Conservation (phyloP, 2,797 vertebrate species). For the Galagoides demidoff region DNA sequence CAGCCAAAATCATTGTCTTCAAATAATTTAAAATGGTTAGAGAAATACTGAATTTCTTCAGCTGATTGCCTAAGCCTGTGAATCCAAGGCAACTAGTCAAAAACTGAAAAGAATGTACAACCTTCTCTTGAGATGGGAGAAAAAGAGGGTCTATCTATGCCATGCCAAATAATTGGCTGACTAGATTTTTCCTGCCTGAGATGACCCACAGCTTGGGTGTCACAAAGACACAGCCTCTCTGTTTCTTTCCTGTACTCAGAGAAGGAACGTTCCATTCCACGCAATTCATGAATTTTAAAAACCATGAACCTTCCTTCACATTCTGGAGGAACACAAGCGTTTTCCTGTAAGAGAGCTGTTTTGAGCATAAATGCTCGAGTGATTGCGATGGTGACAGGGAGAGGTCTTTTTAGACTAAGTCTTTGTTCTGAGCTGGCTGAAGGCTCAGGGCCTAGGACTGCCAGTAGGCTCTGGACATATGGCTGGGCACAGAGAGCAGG, state of each 20-base stretch:
- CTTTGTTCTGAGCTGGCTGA: conserved; percentile 76
- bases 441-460: conserved; percentile 41
- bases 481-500: conserved; percentile 66
- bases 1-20: not conserved
- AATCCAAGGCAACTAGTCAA: conserved; percentile 23
- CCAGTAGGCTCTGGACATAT: conserved; percentile 67
- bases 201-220: conserved; percentile 65
- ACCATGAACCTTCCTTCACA: conserved; percentile 79
- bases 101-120: not conserved
- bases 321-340: conserved; percentile 71
- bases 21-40: conserved; percentile 51
- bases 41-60: conserved; percentile 40
- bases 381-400: conserved; percentile 61
- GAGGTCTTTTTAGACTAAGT: conserved; percentile 67
- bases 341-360: conserved; percentile 72
- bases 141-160: not conserved
- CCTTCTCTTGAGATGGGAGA: conserved; percentile 10
- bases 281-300: conserved; percentile 83
- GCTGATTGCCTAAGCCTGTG: not conserved
- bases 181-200: conserved; percentile 66
- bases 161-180: conserved; percentile 66
- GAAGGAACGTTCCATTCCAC: conserved; percentile 78
- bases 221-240: conserved; percentile 77
- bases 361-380: conserved; percentile 68
- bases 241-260: conserved; percentile 65